Evolutionary conservation across 2,888 invertebrate species (phyloP).

Genomic region (Priapulus caudatus): DNA sequence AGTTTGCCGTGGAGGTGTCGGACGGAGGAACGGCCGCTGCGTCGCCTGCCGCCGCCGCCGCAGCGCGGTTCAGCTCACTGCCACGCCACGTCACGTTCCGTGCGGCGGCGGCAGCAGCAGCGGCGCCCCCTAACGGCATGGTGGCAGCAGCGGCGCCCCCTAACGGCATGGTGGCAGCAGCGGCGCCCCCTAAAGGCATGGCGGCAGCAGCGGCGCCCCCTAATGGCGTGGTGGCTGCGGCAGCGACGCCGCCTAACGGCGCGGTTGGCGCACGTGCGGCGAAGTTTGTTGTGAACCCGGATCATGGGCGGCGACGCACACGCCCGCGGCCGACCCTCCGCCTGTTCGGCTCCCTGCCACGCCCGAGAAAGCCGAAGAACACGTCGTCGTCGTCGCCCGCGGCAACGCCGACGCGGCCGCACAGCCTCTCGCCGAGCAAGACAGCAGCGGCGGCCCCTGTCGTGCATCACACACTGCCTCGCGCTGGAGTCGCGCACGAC

Average conservation of each 20-base stretch:
- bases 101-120: no score
- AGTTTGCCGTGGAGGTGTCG: neutral
- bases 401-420: neutral
- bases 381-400: no score
- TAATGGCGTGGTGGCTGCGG: neutral
- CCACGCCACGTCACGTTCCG: no score
- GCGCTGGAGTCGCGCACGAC: neutral
- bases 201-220: neutral
- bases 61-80: neutral
- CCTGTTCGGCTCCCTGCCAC: neutral
- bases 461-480: neutral
- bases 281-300: no score
- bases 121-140: neutral
- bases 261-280: no score
- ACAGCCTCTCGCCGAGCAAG: neutral
- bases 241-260: neutral
- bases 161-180: no score
- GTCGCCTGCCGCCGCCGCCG: neutral
- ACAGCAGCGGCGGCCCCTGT: neutral
- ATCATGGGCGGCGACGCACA: no score
- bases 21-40: neutral
- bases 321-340: no score
- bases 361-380: neutral
- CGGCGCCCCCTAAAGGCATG: no score
- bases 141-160: neutral